Percentiles rank a stretch among this genome's conserved stretches.
These are phyloP conservation scores for Lethocerus indicus DNA, from an alignment of 1,140 invertebrate genomes.

Conservation along the genomic window DNA sequence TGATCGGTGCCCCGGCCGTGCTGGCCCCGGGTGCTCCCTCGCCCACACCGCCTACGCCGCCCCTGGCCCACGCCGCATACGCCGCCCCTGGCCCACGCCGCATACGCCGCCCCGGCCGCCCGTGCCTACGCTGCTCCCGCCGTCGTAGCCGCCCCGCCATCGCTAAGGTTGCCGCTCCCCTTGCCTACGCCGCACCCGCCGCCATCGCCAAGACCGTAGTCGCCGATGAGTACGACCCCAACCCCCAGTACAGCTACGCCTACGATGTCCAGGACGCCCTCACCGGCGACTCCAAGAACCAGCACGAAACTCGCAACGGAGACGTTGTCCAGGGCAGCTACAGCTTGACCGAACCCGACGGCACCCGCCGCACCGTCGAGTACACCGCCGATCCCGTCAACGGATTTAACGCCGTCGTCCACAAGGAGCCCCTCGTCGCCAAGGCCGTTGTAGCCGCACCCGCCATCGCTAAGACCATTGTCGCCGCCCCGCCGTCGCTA, in stretches of 20 bases:
- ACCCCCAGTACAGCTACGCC: conserved; percentile 39
- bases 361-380: conserved; percentile 11
- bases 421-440: neutral
- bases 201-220: conserved; percentile 5
- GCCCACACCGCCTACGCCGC: conserved; percentile 7
- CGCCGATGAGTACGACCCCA: conserved; percentile 7
- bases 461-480: conserved; percentile 17
- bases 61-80: conserved; percentile 13
- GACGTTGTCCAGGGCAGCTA: conserved; percentile 40
- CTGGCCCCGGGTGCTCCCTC: conserved; percentile 14
- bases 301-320: conserved; percentile 37
- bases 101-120: neutral
- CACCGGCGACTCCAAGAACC: conserved; percentile 25
- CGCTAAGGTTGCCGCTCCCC: conserved; percentile 1
- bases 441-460: conserved; percentile 21
- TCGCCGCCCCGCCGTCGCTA: neutral
- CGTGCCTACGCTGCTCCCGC: neutral
- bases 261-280: conserved; percentile 46
- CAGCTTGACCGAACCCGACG: conserved; percentile 21
- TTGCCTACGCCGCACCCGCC: too few relatives aligned
- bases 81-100: conserved; percentile 9
- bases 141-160: neutral
- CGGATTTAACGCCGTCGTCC: conserved; percentile 7
- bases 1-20: conserved; percentile 16
- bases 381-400: conserved; percentile 4